phyloP scores from a whole-genome alignment of 2,113 vertebrate genomes.

The Bambusicola thoracicus region DNA sequence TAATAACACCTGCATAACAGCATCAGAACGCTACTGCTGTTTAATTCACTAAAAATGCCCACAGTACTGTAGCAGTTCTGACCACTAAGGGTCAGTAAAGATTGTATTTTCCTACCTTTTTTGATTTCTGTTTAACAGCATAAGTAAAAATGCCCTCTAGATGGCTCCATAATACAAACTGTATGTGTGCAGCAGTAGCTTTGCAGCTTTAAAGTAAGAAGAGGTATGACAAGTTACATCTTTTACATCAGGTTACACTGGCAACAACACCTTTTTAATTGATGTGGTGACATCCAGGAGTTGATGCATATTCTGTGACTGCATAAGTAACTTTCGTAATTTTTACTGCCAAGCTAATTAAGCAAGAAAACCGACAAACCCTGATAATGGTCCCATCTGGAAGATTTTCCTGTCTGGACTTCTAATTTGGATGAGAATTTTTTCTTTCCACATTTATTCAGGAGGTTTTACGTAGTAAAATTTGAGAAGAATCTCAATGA shows the following conservation, averaged over 20 bases:
- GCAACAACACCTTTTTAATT: background rate
- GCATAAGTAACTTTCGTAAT: background rate
- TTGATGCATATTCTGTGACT: background rate
- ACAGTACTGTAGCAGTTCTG: background rate
- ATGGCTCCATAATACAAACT: constrained; percentile 61
- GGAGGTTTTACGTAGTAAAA: background rate
- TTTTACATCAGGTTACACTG: background rate
- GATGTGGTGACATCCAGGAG: background rate
- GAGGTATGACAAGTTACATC: background rate
- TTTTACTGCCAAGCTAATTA: background rate
- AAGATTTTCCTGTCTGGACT: background rate
- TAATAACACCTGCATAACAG: background rate
- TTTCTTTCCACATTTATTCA: background rate
- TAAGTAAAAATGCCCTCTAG: constrained; percentile 38
- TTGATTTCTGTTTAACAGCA: background rate
- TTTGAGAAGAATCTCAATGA: background rate
- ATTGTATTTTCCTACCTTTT: background rate
- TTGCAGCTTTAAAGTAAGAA: background rate
- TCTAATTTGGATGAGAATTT: background rate
- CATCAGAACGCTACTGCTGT: background rate
- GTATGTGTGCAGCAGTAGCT: background rate
- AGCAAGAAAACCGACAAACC: background rate
- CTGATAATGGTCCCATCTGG: background rate
- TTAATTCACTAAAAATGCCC: background rate
- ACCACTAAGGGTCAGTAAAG: constrained; percentile 59